Evolutionary conservation across 2,113 vertebrate genomes (phyloP).

Genomic region (Corvus cornix): DNA sequence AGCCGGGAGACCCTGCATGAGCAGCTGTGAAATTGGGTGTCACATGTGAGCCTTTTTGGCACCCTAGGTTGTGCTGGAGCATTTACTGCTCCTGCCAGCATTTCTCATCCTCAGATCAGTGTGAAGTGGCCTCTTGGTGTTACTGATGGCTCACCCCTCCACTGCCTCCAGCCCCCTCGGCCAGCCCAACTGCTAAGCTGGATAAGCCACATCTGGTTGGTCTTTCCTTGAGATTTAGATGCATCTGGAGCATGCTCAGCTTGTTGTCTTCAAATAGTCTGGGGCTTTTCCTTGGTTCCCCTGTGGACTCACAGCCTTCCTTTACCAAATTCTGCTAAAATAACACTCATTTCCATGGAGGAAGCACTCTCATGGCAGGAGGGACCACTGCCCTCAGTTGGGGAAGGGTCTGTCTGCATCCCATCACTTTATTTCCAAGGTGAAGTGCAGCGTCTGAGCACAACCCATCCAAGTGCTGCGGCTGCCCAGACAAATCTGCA

Average conservation of each 20-base stretch:
- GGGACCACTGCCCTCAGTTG: fast-evolving
- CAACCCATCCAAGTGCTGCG: fast-evolving
- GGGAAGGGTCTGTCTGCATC: not conserved
- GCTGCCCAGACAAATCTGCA: not conserved
- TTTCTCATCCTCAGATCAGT: not conserved
- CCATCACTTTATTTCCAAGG: not conserved
- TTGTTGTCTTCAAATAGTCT: not conserved
- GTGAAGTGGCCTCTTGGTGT: not conserved
- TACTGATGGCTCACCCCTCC: not conserved
- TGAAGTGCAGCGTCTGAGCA: not conserved
- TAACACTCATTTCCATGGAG: not conserved
- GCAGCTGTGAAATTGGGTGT: not conserved
- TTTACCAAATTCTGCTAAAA: not conserved
- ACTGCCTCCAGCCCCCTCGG: not conserved
- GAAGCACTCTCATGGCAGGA: not conserved
- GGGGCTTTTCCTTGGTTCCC: not conserved
- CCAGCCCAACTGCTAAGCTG: not conserved
- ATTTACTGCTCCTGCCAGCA: not conserved
- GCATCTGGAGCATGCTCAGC: not conserved
- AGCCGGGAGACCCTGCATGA: fast-evolving
- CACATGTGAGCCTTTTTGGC: not conserved
- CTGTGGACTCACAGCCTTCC: not conserved
- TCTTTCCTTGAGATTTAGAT: not conserved
- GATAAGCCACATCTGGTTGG: not conserved
- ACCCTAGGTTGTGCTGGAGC: fast-evolving